These are phyloP conservation scores for Actinia equina DNA, from an alignment of 64 coral and sea anemone species.

Conservation along the genomic window DNA sequence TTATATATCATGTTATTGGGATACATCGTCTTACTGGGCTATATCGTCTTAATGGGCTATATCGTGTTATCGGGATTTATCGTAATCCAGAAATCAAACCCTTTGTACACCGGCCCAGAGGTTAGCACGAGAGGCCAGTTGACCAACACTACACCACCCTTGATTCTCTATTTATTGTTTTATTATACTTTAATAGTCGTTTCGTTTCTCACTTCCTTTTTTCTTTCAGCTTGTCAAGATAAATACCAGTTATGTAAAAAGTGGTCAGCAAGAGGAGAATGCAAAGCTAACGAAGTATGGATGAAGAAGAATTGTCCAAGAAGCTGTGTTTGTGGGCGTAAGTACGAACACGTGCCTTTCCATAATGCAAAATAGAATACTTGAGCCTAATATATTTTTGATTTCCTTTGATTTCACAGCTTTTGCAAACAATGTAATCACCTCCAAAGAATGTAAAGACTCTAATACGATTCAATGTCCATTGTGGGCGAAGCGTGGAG, in stretches of 20 bases:
- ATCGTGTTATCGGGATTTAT: too few relatives aligned
- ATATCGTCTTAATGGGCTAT: too few relatives aligned
- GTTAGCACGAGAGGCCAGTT: too few relatives aligned
- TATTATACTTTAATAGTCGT: too few relatives aligned
- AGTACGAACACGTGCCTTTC: not conserved
- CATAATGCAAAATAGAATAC: not conserved
- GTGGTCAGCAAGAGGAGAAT: slow-evolving; percentile 24
- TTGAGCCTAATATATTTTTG: too few relatives aligned
- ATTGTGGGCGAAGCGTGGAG: slow-evolving; percentile 14
- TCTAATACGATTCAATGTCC: slow-evolving; percentile 12
- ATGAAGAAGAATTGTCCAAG: slow-evolving; percentile 37
- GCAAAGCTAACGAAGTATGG: slow-evolving; percentile 23
- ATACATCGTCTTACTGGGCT: too few relatives aligned
- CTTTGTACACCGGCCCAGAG: too few relatives aligned
- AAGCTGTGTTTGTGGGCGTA: slow-evolving; percentile 15
- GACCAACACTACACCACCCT: not conserved
- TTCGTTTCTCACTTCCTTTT: not conserved
- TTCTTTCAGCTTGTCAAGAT: slow-evolving; percentile 17
- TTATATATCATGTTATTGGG: too few relatives aligned
- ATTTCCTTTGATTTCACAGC: too few relatives aligned
- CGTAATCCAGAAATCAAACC: too few relatives aligned
- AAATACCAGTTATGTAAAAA: not conserved
- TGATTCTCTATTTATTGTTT: too few relatives aligned
- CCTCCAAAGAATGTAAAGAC: not conserved
- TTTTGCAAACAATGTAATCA: too few relatives aligned